Conservation (phyloP, 2,113 vertebrate species). For the Sinocyclocheilus grahami region DNA sequence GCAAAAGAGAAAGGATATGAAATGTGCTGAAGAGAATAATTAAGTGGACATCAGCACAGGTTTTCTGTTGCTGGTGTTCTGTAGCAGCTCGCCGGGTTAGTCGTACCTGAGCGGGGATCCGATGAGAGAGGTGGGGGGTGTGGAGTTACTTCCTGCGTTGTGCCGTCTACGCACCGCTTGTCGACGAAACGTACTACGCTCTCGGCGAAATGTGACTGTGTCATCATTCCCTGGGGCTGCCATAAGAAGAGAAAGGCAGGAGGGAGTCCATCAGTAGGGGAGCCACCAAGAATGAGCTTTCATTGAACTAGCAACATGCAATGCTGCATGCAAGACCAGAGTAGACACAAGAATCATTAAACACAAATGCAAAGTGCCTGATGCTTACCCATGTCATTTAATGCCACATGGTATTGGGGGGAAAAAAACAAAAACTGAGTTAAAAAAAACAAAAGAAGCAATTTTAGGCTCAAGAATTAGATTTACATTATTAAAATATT, state of each 20-base stretch:
- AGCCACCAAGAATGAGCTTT: not conserved
- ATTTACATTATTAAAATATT: too few species aligned
- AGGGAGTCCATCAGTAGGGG: not conserved
- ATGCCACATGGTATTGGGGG: not conserved
- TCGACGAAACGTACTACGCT: constrained; percentile 98
- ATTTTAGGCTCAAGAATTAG: too few species aligned
- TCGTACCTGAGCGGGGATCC: constrained; percentile 98
- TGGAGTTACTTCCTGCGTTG: constrained; percentile 99
- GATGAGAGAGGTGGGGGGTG: constrained; percentile 95
- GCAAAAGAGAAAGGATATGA: not conserved
- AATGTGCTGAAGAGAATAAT: not conserved
- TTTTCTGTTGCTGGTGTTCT: not conserved
- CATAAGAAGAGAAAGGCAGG: constrained; percentile 79
- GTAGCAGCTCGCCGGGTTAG: not conserved
- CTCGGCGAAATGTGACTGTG: constrained; percentile 91
- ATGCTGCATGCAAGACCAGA: not conserved
- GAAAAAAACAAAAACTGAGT: not conserved
- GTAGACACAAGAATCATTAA: not conserved
- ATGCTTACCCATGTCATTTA: not conserved
- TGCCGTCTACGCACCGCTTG: constrained; percentile 98
- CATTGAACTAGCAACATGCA: not conserved
- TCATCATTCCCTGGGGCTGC: constrained; percentile 94
- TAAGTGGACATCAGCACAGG: not conserved
- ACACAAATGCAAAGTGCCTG: not conserved
- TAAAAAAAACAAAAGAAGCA: too few species aligned